These are phyloP conservation scores for Pitta sordida DNA, from an alignment of 2,113 vertebrate genomes.

Conservation along the genomic window DNA sequence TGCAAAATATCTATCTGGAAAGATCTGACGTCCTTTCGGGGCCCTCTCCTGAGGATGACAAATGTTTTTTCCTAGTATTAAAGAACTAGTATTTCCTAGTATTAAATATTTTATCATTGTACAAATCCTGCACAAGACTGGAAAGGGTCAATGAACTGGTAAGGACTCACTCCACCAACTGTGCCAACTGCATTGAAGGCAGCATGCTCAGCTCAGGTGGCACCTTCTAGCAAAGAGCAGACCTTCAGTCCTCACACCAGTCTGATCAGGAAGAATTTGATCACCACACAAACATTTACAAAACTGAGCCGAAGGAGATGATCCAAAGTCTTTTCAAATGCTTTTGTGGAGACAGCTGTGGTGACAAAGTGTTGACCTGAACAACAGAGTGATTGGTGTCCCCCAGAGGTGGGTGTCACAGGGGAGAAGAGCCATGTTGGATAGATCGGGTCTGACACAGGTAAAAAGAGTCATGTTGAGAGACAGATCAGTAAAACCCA, in stretches of 20 bases:
- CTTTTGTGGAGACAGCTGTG: background rate
- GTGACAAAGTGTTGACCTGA: background rate
- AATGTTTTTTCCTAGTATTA: background rate
- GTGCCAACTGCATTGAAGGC: background rate
- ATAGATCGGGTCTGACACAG: background rate
- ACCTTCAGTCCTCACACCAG: background rate
- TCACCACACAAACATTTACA: background rate
- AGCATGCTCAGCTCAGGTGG: background rate
- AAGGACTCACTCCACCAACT: background rate
- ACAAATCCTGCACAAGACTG: background rate
- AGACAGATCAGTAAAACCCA: background rate
- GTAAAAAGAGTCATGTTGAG: background rate
- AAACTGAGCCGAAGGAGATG: background rate
- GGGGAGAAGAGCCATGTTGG: background rate
- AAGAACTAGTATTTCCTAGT: background rate
- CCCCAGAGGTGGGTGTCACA: rapidly evolving
- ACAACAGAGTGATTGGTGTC: background rate
- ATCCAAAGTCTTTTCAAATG: background rate
- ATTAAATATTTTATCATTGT: background rate
- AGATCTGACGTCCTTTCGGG: background rate
- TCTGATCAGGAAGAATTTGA: background rate
- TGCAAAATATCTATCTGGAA: background rate
- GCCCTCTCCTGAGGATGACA: background rate
- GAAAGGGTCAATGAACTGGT: background rate
- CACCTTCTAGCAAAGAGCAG: background rate